These are phyloP conservation scores for Matsumurasca onukii DNA, from an alignment of 1,140 invertebrate genomes.

Conservation along the genomic window DNA sequence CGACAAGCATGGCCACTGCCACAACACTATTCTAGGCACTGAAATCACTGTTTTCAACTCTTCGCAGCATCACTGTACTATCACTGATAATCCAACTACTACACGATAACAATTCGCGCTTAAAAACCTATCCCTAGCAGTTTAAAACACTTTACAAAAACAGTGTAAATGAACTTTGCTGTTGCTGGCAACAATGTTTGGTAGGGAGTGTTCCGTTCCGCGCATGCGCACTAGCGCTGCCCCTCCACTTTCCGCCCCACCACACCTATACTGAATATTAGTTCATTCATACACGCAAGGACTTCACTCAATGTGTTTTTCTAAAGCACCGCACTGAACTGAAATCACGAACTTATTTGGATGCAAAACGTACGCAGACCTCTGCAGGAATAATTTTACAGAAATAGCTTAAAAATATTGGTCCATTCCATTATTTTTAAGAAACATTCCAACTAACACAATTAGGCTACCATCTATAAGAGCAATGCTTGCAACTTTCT, in stretches of 20 bases:
- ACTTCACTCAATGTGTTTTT: slow-evolving; percentile 27
- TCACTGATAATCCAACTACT: neutral
- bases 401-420: no score
- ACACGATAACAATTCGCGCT: neutral
- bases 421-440: no score
- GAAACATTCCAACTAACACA: no score
- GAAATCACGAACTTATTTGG: neutral
- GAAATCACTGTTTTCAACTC: slow-evolving; percentile 1
- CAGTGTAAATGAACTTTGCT: slow-evolving; percentile 25
- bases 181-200: neutral
- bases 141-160: slow-evolving; percentile 1
- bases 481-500: no score
- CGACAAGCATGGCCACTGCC: slow-evolving; percentile 17
- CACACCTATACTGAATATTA: slow-evolving; percentile 20
- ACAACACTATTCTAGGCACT: neutral
- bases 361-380: no score
- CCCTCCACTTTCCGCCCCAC: slow-evolving; percentile 5
- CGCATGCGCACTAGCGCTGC: slow-evolving; percentile 21
- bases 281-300: slow-evolving; percentile 29
- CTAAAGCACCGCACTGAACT: slow-evolving; percentile 13
- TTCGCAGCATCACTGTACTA: slow-evolving; percentile 2
- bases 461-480: no score
- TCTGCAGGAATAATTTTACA: no score
- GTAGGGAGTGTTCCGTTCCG: slow-evolving; percentile 13
- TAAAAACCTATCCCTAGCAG: slow-evolving; percentile 23